These are phyloP conservation scores for Gallinago nigripennis DNA, from an alignment of 2,797 vertebrate genomes.

Conservation along the genomic window DNA sequence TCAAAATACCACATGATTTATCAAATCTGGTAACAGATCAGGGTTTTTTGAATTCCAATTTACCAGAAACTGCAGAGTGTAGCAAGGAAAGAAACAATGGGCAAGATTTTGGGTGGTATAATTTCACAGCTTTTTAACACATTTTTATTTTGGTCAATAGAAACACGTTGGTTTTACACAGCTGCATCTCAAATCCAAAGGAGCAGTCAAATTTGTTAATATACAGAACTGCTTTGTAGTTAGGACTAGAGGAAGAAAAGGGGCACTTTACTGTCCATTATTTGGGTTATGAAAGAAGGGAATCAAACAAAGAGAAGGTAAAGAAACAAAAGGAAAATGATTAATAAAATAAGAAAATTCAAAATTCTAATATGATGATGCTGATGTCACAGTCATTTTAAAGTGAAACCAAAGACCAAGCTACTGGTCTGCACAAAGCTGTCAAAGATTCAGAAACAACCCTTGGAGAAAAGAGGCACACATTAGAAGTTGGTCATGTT, in stretches of 20 bases:
- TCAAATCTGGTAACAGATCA: background rate
- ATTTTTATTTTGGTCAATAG: background rate
- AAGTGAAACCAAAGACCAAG: background rate
- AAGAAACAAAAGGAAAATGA: constrained; percentile 12
- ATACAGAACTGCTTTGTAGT: background rate
- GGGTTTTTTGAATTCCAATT: background rate
- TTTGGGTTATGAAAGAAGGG: background rate
- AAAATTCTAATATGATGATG: background rate
- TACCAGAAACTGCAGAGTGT: background rate
- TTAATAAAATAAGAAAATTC: background rate
- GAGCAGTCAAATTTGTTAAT: background rate
- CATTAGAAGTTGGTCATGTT: background rate
- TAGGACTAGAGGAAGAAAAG: background rate
- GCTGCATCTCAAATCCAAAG: background rate
- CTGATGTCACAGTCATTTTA: background rate
- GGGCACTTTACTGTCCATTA: background rate
- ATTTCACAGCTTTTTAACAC: background rate
- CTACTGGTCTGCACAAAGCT: background rate
- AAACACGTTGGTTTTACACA: background rate
- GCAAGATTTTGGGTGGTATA: background rate
- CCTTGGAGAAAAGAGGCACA: background rate
- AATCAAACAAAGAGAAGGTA: background rate
- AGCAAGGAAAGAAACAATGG: background rate
- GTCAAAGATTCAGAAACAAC: background rate
- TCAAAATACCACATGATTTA: background rate